Evolutionary conservation across 2,797 vertebrate genomes (phyloP).

Genomic region (Molossus molossus): DNA sequence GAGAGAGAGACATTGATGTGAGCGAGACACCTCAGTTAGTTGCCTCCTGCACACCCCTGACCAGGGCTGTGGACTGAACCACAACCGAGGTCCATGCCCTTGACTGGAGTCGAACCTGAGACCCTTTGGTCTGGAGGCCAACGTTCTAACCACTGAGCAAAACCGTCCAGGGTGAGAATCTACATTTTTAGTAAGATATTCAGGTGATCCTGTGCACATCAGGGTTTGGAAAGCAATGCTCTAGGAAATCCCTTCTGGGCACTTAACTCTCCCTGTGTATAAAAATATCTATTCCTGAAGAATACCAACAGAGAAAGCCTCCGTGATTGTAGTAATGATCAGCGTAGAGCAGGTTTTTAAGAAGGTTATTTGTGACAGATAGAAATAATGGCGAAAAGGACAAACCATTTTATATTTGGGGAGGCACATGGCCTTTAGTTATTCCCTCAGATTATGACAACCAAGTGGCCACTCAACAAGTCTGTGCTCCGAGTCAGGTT

Average conservation of each 20-base stretch:
- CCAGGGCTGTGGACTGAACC: too few relatives aligned
- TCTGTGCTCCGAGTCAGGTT: neutral
- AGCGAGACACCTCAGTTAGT: too few relatives aligned
- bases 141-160: too few relatives aligned
- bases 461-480: neutral
- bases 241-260: neutral
- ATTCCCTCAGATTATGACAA: neutral
- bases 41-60: too few relatives aligned
- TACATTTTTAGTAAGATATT: neutral
- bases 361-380: neutral
- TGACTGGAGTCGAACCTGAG: too few relatives aligned
- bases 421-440: neutral
- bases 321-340: neutral
- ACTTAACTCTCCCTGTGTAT: neutral
- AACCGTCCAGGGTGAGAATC: neutral
- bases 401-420: neutral
- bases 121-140: too few relatives aligned
- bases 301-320: neutral
- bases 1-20: too few relatives aligned
- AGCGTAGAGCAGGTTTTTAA: neutral
- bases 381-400: neutral
- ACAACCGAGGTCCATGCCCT: too few relatives aligned
- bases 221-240: neutral
- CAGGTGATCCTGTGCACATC: neutral
- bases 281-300: constrained; percentile 15